Evolutionary conservation across 2,113 vertebrate species (phyloP).

Genomic region (Natator depressus): DNA sequence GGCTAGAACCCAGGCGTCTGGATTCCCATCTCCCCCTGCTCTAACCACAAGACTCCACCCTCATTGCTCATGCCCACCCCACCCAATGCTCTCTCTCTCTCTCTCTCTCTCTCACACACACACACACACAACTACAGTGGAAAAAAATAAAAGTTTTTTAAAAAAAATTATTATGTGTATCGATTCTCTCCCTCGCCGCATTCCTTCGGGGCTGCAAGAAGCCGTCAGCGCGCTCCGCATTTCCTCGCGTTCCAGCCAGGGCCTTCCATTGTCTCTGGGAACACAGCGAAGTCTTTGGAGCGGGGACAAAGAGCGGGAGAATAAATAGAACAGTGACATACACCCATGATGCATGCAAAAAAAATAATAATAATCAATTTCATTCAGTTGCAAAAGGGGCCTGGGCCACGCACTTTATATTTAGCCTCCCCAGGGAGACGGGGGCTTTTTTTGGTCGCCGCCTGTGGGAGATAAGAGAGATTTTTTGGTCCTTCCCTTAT

Average conservation of each 20-base stretch:
- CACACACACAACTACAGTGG: background rate
- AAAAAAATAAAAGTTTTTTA: background rate
- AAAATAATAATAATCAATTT: background rate
- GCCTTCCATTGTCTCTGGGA: background rate
- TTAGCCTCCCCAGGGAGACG: background rate
- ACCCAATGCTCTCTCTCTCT: too few relatives aligned
- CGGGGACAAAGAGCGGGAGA: background rate
- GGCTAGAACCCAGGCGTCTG: background rate
- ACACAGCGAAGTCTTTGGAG: background rate
- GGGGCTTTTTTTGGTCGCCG: background rate
- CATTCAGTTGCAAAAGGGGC: background rate
- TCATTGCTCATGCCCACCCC: background rate
- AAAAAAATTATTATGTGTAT: background rate
- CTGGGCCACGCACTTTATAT: background rate
- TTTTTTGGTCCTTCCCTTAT: slow-evolving; percentile 46
- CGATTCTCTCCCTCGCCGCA: background rate
- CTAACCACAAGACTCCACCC: background rate
- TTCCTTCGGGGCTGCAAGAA: background rate
- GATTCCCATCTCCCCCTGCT: background rate
- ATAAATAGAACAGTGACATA: background rate
- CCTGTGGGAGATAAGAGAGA: background rate
- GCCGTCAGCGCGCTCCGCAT: background rate
- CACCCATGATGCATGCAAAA: background rate
- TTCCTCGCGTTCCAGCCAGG: background rate
- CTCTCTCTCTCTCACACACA: too few relatives aligned